These are phyloP conservation scores for Potamilus streckersoni DNA, from an alignment of 1,140 invertebrate species.

Conservation along the genomic window DNA sequence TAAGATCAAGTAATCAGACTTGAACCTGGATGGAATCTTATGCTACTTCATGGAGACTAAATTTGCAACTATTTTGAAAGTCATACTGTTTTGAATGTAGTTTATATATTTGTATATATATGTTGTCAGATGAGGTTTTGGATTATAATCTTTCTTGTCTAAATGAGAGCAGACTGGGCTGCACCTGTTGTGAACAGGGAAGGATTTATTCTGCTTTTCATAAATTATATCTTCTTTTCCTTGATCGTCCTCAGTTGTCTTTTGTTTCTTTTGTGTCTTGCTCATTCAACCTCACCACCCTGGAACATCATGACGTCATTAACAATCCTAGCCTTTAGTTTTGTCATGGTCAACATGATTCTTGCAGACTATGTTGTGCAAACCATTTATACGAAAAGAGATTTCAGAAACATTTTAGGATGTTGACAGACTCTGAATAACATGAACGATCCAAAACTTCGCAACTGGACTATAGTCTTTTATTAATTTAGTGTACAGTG, in stretches of 20 bases:
- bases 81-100: too few relatives aligned
- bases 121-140: too few relatives aligned
- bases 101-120: too few relatives aligned
- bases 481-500: too few relatives aligned
- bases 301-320: conserved; percentile 51
- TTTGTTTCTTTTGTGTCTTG: conserved; percentile 49
- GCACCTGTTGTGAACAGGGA: conserved; percentile 53
- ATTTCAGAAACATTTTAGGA: conserved; percentile 43
- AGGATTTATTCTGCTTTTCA: conserved; percentile 50
- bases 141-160: neutral
- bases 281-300: conserved; percentile 48
- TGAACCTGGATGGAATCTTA: too few relatives aligned
- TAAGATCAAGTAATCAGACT: too few relatives aligned
- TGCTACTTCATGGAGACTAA: too few relatives aligned
- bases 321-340: conserved; percentile 52
- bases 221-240: conserved; percentile 60
- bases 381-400: conserved; percentile 50
- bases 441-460: too few relatives aligned
- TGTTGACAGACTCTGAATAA: too few relatives aligned
- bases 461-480: too few relatives aligned
- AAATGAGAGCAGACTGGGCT: conserved; percentile 52
- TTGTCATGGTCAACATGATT: conserved; percentile 57
- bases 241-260: conserved; percentile 53
- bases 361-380: conserved; percentile 59
- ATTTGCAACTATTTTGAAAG: too few relatives aligned